Conservation (phyloP, 2,113 vertebrate species). For the Eudyptes chrysolophus region DNA sequence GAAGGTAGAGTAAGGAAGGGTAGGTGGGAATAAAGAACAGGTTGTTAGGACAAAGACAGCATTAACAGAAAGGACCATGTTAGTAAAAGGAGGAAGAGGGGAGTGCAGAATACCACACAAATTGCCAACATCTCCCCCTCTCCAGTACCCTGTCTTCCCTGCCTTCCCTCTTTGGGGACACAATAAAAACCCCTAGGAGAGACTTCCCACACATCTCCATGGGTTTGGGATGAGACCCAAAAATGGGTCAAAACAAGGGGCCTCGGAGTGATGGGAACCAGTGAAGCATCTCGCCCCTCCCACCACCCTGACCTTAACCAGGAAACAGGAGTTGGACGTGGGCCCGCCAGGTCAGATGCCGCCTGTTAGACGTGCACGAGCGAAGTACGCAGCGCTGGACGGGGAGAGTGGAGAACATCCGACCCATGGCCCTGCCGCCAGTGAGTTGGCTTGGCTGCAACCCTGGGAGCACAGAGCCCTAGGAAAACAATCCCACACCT, state of each 20-base stretch:
- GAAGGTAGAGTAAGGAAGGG: constrained; percentile 81
- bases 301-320: neutral
- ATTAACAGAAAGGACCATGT: constrained; percentile 7
- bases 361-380: accelerated
- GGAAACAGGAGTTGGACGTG: neutral
- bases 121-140: neutral
- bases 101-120: neutral
- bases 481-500: neutral
- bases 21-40: constrained; percentile 79
- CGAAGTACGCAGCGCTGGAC: neutral
- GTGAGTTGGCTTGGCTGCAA: neutral
- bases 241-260: neutral
- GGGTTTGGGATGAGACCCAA: neutral
- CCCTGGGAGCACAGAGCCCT: neutral
- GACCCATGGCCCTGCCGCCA: neutral
- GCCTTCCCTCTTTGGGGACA: neutral
- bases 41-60: constrained; percentile 75
- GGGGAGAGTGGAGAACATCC: accelerated
- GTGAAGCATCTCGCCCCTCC: neutral
- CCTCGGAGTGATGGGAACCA: neutral
- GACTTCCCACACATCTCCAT: neutral
- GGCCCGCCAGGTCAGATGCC: neutral
- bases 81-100: constrained; percentile 35
- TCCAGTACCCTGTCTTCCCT: neutral
- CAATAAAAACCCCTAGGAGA: neutral